Conservation (phyloP, 2,888 invertebrate species). For the Xestia sexstrigata region DNA sequence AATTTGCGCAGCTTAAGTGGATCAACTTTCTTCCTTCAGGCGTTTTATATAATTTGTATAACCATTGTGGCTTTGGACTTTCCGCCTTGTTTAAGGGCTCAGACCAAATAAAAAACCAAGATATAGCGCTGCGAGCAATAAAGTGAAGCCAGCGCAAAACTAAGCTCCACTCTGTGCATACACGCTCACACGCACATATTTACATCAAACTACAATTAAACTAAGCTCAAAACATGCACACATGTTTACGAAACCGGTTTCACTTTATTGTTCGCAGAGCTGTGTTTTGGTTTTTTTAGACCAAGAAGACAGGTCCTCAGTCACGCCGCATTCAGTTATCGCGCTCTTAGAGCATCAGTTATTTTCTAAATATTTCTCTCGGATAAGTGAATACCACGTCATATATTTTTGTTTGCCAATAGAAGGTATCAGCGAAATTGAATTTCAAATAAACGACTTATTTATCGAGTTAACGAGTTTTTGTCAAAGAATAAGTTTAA, state of each 20-base stretch:
- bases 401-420: slow-evolving; percentile 9
- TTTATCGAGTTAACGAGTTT: background rate
- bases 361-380: slow-evolving; percentile 15
- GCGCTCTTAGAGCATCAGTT: background rate
- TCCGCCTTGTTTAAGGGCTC: background rate
- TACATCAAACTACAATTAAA: too few relatives aligned
- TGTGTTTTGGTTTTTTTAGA: too few relatives aligned
- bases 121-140: too few relatives aligned
- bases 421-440: background rate
- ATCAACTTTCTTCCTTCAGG: slow-evolving; percentile 15
- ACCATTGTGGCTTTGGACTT: background rate
- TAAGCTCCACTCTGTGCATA: too few relatives aligned
- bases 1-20: slow-evolving; percentile 36
- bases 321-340: background rate
- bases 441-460: background rate
- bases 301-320: background rate
- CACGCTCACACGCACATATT: too few relatives aligned
- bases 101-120: too few relatives aligned
- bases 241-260: too few relatives aligned
- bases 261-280: too few relatives aligned
- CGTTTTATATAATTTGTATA: slow-evolving; percentile 11
- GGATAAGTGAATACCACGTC: background rate
- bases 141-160: too few relatives aligned
- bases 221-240: too few relatives aligned
- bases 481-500: background rate